Conservation (phyloP, 2,888 invertebrate species). For the Drosophila tanythrix region DNA sequence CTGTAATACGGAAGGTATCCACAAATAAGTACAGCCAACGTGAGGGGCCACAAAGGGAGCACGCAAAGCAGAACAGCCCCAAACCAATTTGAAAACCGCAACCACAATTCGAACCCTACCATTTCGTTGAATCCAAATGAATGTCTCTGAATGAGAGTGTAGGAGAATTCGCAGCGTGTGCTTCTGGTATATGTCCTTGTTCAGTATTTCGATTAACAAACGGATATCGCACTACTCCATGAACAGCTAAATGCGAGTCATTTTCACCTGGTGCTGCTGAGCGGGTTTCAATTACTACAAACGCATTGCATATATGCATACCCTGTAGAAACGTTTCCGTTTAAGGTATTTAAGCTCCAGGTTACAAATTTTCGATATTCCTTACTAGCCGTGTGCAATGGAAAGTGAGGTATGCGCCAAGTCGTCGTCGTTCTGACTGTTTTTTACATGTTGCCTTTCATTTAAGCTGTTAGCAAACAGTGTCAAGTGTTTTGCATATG, state of each 20-base stretch:
- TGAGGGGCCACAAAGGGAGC: not conserved
- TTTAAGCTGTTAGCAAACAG: conserved; percentile 36
- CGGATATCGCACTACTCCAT: conserved; percentile 61
- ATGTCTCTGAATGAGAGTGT: conserved; percentile 3
- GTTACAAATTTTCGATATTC: not conserved
- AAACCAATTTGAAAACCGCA: conserved; percentile 13
- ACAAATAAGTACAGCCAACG: not conserved
- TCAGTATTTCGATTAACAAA: conserved; percentile 65
- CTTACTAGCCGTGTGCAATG: not conserved
- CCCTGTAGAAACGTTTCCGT: not conserved
- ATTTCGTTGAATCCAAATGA: conserved; percentile 47
- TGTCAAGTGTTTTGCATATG: conserved; percentile 15
- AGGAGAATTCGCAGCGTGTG: not conserved
- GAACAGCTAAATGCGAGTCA: conserved; percentile 41
- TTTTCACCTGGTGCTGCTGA: conserved; percentile 5
- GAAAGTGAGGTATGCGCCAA: not conserved
- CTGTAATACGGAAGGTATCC: not conserved
- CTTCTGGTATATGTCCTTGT: conserved; percentile 1
- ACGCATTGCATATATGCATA: conserved; percentile 6
- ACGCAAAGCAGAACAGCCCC: not conserved
- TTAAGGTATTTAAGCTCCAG: not conserved
- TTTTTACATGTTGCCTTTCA: not conserved
- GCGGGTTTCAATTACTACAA: conserved; percentile 31
- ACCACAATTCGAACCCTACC: conserved; percentile 13
- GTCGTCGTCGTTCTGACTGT: not conserved